Conservation (phyloP, 2,797 vertebrate genomes). For the Carcharodon carcharias region DNA sequence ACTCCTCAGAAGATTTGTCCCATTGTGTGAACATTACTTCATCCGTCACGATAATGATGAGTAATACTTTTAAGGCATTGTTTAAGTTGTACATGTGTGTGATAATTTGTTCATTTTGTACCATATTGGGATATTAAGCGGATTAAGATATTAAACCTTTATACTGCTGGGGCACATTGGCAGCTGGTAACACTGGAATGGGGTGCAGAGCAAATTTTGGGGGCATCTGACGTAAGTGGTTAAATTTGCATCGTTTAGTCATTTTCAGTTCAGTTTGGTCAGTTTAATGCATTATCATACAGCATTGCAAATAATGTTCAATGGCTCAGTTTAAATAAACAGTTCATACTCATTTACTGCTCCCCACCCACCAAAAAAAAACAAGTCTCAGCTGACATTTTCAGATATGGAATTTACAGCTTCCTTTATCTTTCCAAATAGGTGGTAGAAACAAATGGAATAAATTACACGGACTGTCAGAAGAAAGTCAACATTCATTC, state of each 20-base stretch:
- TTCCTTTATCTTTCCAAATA: neutral
- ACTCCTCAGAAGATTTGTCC: too few relatives aligned
- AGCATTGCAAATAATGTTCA: neutral
- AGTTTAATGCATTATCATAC: neutral
- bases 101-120: too few relatives aligned
- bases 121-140: too few relatives aligned
- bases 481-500: neutral
- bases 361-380: neutral
- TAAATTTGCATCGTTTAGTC: neutral
- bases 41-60: too few relatives aligned
- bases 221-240: neutral
- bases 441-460: constrained; percentile 20
- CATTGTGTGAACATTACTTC: too few relatives aligned
- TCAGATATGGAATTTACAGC: neutral
- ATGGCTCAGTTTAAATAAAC: neutral
- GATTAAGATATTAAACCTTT: too few relatives aligned
- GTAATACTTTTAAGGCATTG: too few relatives aligned
- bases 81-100: too few relatives aligned
- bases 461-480: constrained; percentile 29
- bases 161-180: too few relatives aligned
- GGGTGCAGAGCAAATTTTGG: too few relatives aligned
- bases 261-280: neutral
- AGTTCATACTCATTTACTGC: neutral
- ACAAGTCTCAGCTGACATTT: neutral
- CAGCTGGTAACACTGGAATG: too few relatives aligned